Percentiles rank a stretch among this genome's conserved stretches.
Evolutionary conservation across 37 sponge, comb jelly and placozoan species (phyloP).

Genomic region (Dysidea cf. avara): DNA sequence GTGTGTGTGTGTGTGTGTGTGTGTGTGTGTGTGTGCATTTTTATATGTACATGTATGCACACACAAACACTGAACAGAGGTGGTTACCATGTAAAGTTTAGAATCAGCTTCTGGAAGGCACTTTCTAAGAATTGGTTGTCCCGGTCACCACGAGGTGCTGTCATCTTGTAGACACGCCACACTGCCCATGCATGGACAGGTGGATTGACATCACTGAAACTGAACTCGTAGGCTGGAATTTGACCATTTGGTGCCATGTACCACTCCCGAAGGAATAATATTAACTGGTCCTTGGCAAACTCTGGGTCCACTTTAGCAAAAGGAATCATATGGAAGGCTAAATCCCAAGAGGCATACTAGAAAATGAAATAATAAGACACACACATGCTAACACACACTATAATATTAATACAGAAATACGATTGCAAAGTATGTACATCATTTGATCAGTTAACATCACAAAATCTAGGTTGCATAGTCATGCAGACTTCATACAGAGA

Average conservation of each 20-base stretch:
- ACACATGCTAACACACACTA: too few relatives aligned
- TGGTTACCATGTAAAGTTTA: constrained; percentile 95
- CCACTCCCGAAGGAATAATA: constrained; percentile 95
- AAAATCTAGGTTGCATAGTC: too few relatives aligned
- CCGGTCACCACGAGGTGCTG: constrained; percentile 74
- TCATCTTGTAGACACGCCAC: constrained; percentile 92
- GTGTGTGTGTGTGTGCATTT: too few relatives aligned
- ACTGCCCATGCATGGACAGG: constrained; percentile 98
- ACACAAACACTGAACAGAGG: too few relatives aligned
- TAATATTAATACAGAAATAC: too few relatives aligned
- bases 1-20: too few relatives aligned
- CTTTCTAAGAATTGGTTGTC: constrained; percentile 78
- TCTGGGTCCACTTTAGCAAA: constrained; percentile 92
- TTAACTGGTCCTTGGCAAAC: constrained; percentile 90
- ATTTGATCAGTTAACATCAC: too few relatives aligned
- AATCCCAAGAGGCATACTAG: constrained; percentile 96
- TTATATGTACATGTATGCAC: too few relatives aligned
- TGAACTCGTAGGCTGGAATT: constrained; percentile 97
- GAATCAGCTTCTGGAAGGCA: constrained; percentile 89
- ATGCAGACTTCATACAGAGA: too few relatives aligned
- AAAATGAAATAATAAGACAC: too few relatives aligned
- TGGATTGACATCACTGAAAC: constrained; percentile 93
- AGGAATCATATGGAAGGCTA: constrained; percentile 97
- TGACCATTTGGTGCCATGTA: constrained; percentile 99
- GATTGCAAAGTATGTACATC: too few relatives aligned